Base-by-base conservation (phyloP, 2,888 invertebrate species). In the Xylophagus ater region DNA sequence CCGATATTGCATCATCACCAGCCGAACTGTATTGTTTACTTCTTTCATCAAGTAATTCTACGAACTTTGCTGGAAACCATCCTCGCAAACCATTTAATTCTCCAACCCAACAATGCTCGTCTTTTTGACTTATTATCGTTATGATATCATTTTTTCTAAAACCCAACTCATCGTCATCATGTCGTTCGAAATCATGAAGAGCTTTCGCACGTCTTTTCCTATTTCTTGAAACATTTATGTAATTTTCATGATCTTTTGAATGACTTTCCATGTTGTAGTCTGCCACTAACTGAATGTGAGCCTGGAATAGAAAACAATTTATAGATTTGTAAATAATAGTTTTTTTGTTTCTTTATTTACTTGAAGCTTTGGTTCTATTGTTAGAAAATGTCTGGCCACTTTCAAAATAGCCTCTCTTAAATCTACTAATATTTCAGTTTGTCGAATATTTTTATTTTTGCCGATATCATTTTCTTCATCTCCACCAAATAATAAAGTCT, bases 91-190 rank as follows among this genome's bases (percentile, higher is more conserved):
- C 96, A 70, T 96, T 96, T 33, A 97, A 64, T 63, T 97, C 96
- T 4, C 96, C 96, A 49, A 96, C 84, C 96, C 96, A 97, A 62
- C 96, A 97, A 60, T 97, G 94, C 58, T 97, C 96, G 68, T 97
- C 96, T 62, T 90, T 88, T 59, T 92, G 92, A 56, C 92, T 94
- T 18, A 96, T 81, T 30, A 98, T 89, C 36, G 93, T 97, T 39
- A 98, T 94, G 25, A 98, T 88, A 65, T 99, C 97, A 69, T 98
- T 97, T 65, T 93, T 96, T 37, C 94, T 76, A 65, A 98, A 98
- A 7, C 97, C 97, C 38, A 98, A 67, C 65, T 98, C 98, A 69
- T 99, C 97, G 50, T 96, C 96, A 66, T 96, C 96, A 58, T 93
- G 86, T 47, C 96, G 73, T 65, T 97, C 96, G 70, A 98, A 98